Conservation (phyloP, 2,113 vertebrate genomes). For the Phyllostomus hastatus region DNA sequence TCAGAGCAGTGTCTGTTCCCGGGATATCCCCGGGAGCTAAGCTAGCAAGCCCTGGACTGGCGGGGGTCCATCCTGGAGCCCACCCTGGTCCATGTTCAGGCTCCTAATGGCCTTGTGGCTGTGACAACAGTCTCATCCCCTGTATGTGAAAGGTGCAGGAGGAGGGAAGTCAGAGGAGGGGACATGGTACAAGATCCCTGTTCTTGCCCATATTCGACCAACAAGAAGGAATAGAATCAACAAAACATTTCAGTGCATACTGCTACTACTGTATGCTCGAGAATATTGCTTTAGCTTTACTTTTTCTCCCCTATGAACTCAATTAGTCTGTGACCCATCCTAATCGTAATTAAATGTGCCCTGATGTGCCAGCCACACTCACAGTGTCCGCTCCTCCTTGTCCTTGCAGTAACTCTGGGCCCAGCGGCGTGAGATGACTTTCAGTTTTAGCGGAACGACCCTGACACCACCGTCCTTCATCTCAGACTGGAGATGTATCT, state of each 20-base stretch:
- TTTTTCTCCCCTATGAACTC: background rate
- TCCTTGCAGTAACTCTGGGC: background rate
- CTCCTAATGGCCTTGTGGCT: background rate
- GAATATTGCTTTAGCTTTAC: background rate
- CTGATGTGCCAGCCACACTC: background rate
- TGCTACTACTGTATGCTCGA: background rate
- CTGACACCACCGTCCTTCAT: background rate
- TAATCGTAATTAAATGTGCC: background rate
- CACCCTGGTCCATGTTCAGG: background rate
- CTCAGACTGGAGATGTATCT: background rate
- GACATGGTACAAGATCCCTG: background rate
- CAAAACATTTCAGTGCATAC: background rate
- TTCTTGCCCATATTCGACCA: background rate
- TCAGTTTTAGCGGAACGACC: background rate
- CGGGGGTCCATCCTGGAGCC: background rate
- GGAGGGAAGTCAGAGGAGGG: background rate
- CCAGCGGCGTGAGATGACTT: background rate
- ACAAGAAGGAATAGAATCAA: background rate
- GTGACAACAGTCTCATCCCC: background rate
- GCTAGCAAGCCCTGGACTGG: background rate
- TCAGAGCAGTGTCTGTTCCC: background rate
- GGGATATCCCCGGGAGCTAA: too few relatives aligned
- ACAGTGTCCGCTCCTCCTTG: background rate
- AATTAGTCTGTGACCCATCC: background rate
- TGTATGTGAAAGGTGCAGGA: background rate